Base-by-base conservation (phyloP, 2,888 invertebrate species). In the Agonopterix heracliana region DNA sequence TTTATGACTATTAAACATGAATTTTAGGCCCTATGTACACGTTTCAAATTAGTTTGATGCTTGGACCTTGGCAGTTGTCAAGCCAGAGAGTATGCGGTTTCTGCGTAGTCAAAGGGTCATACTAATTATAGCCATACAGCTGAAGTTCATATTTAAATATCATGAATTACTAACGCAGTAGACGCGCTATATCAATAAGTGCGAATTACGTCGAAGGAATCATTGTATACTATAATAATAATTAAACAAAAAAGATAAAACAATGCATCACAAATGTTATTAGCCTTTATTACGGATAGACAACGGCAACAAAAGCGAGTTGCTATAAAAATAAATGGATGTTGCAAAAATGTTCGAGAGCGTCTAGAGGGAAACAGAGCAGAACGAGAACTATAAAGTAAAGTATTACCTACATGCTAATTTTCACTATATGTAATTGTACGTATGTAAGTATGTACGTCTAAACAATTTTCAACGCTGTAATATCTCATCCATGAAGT, bases 351-450 rank as follows among this genome's bases (percentile, higher is more conserved):
- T 80, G 71, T 71, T 72, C 59, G 74, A 78, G 79, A 82, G 77
- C 79, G 73, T 72, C 69, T 70, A 72, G 59, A 56, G 60, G 51
- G 63, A 88, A 86, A 75, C 85, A 87, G 88, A 87, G 87, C 88
- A 71, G 63, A 81, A 82, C 81, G 61, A 66, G 77, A 79, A 72
- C 78, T 74, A 79, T 82, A 86, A 84, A 68, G 63, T 68, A 63
- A 69, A 81, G 74, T 78, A 84, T 79, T 81, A 82, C 79, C 81
- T 75, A 78, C 86, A 87, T 87, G 85, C 84, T 85, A 85, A 85
- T 87, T 78, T 79, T 76, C 71, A 68, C 75, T 79, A 78, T 70
- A 68, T 74, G 71, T 80, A 74, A 78, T 75, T 75, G 74, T 74
- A 75, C 67, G 57, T 60, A 54, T 64, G 59, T 67, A 63, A 54